Percentiles rank a stretch among this genome's conserved stretches.
These are phyloP conservation scores for Caenorhabditis virilis DNA, from an alignment of 2,888 invertebrate genomes.

Conservation along the genomic window DNA sequence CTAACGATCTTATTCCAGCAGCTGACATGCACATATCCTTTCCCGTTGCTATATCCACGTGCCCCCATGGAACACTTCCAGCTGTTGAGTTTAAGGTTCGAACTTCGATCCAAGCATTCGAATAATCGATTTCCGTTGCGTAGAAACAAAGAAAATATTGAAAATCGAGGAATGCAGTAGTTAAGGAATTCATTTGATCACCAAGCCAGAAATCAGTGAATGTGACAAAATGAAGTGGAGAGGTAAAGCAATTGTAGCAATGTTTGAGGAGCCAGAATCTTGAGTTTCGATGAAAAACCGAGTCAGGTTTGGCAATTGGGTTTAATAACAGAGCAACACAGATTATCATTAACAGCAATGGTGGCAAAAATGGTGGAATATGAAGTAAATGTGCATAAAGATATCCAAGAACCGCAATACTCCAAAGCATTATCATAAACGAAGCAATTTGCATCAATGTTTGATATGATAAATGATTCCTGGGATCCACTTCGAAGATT, in stretches of 20 bases:
- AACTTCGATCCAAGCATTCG: constrained; percentile 44
- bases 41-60: constrained; percentile 64
- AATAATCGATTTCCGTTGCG: constrained; percentile 71
- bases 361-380: constrained; percentile 90
- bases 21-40: constrained; percentile 75
- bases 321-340: constrained; percentile 83
- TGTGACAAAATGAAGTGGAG: constrained; percentile 72
- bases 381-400: constrained; percentile 82
- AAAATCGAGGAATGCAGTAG: constrained; percentile 86
- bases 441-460: constrained; percentile 72
- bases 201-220: constrained; percentile 74
- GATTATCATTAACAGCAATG: constrained; percentile 81
- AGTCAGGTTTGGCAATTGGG: constrained; percentile 87
- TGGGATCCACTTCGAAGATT: constrained; percentile 73
- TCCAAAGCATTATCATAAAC: constrained; percentile 70
- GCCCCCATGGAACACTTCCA: constrained; percentile 65
- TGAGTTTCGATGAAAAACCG: constrained; percentile 74
- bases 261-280: constrained; percentile 67
- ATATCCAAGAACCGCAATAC: constrained; percentile 74
- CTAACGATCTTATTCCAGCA: constrained; percentile 81
- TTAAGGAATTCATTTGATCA: constrained; percentile 80
- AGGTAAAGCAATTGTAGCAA: constrained; percentile 68
- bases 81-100: constrained; percentile 60
- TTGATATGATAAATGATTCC: constrained; percentile 72
- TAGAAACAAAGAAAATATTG: constrained; percentile 94